These are phyloP conservation scores for Rhyacophila evoluta DNA, from an alignment of 2,888 invertebrate genomes.

Conservation along the genomic window DNA sequence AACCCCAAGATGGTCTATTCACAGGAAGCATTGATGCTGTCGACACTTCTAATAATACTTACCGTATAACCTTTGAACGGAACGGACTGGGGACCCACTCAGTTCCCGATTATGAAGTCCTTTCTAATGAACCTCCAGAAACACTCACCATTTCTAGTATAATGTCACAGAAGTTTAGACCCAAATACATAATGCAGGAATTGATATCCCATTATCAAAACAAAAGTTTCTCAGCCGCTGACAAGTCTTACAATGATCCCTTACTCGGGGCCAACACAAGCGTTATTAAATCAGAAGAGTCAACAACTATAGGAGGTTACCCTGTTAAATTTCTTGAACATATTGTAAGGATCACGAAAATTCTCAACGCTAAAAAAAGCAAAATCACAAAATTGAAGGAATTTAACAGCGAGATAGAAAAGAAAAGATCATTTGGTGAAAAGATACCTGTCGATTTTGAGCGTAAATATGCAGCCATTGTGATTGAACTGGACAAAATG, in stretches of 20 bases:
- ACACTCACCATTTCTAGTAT: conserved; percentile 89
- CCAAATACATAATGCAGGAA: conserved; percentile 74
- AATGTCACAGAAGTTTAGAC: conserved; percentile 79
- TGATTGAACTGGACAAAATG: conserved; percentile 91
- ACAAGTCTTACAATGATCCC: conserved; percentile 75
- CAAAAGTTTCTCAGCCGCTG: conserved; percentile 60
- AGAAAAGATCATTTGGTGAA: conserved; percentile 83
- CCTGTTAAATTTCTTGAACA: conserved; percentile 87
- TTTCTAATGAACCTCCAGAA: conserved; percentile 92
- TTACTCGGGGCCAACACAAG: conserved; percentile 72
- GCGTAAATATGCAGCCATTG: conserved; percentile 86
- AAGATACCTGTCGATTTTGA: conserved; percentile 89
- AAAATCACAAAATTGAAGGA: conserved; percentile 85
- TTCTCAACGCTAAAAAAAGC: conserved; percentile 83
- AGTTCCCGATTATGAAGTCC: conserved; percentile 95
- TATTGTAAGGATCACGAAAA: conserved; percentile 88
- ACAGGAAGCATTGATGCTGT: conserved; percentile 95
- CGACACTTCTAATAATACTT: conserved; percentile 93
- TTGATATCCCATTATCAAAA: conserved; percentile 67
- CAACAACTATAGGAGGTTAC: conserved; percentile 79
- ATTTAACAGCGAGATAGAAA: conserved; percentile 93
- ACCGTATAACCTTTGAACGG: conserved; percentile 94
- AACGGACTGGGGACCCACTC: conserved; percentile 94
- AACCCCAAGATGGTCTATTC: conserved; percentile 95
- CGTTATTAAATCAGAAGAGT: conserved; percentile 64